phyloP scores from a whole-genome alignment of 23 tunicate species.

The Clavelina lepadiformis region DNA sequence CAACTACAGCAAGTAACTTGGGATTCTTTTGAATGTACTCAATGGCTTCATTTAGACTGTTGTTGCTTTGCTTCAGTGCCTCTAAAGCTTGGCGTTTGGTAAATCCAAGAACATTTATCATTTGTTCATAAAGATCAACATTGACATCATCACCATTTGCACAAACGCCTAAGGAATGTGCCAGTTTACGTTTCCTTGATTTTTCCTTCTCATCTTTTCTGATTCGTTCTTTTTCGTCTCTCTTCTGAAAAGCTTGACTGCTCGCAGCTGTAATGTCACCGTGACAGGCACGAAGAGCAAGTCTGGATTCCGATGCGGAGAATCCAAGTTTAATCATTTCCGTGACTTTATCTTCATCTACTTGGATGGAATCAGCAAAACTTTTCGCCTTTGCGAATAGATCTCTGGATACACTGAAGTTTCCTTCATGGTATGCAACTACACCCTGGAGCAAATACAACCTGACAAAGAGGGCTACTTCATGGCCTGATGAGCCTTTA shows the following conservation, averaged over 20 bases:
- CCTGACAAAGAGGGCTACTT: constrained; percentile 68
- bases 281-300: constrained; percentile 53
- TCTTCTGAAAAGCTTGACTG: constrained; percentile 48
- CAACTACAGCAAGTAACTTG: not conserved
- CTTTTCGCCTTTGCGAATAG: constrained; percentile 53
- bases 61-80: constrained; percentile 63
- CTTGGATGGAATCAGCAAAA: constrained; percentile 34
- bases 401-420: constrained; percentile 25
- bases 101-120: constrained; percentile 58
- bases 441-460: constrained; percentile 70
- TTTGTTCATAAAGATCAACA: constrained; percentile 46
- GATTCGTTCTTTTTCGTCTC: constrained; percentile 60
- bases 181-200: constrained; percentile 29
- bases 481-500: constrained; percentile 68
- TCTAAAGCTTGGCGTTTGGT: constrained; percentile 34
- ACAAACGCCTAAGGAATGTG: constrained; percentile 44
- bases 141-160: constrained; percentile 54
- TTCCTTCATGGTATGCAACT: constrained; percentile 37
- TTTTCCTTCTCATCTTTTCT: constrained; percentile 59
- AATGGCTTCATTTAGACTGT: constrained; percentile 49
- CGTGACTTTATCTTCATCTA: constrained; percentile 43
- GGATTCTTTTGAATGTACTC: constrained; percentile 44
- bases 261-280: constrained; percentile 43
- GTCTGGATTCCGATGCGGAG: constrained; percentile 39
- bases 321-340: constrained; percentile 55